Conservation (phyloP, 1,140 invertebrate species). For the Chelonus insularis region DNA sequence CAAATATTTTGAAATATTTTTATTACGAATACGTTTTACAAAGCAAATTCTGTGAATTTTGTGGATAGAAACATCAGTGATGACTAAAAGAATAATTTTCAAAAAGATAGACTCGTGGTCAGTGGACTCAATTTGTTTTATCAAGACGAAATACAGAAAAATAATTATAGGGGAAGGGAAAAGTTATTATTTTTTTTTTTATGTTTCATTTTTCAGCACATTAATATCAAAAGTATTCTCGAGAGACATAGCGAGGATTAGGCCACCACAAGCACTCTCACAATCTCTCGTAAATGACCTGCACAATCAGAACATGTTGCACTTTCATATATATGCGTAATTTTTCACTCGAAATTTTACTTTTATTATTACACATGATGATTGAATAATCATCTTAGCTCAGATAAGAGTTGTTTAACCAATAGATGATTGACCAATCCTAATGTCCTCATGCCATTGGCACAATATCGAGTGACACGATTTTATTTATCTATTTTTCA, state of each 20-base stretch:
- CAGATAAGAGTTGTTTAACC: background rate
- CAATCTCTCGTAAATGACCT: conserved; percentile 10
- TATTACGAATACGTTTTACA: conserved; percentile 60
- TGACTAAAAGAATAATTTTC: conserved; percentile 32
- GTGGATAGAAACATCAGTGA: conserved; percentile 35
- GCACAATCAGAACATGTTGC: conserved; percentile 32
- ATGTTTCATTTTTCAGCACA: conserved; percentile 53
- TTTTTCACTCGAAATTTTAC: background rate
- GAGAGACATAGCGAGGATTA: conserved; percentile 57
- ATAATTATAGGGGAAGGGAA: conserved; percentile 37
- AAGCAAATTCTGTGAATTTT: conserved; percentile 53
- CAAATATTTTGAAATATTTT: conserved; percentile 41
- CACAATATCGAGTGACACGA: background rate
- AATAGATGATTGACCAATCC: background rate
- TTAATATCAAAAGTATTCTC: conserved; percentile 60
- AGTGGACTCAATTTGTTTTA: conserved; percentile 31
- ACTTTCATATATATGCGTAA: conserved; percentile 40
- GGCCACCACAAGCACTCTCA: conserved; percentile 48
- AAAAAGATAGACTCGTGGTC: conserved; percentile 29
- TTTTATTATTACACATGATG: background rate
- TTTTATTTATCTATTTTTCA: conserved; percentile 1
- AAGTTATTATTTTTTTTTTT: conserved; percentile 28
- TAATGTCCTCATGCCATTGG: conserved; percentile 2
- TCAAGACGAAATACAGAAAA: conserved; percentile 34
- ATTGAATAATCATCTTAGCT: background rate